Percentiles rank a stretch among this genome's conserved stretches.
Conservation (phyloP, 2,888 invertebrate species). For the Latrodectus hesperus region DNA sequence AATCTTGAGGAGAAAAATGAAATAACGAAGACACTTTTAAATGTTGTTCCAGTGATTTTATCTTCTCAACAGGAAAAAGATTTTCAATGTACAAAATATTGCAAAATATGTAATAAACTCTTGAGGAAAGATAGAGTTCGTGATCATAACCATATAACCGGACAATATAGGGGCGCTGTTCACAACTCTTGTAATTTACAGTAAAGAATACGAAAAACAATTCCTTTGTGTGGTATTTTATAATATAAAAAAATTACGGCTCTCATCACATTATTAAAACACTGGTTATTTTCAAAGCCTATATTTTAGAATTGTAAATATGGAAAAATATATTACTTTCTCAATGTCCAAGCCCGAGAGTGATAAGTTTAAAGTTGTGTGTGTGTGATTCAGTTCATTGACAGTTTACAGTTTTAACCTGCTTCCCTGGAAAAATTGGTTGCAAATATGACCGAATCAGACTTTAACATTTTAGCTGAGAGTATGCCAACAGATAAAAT, state of each 20-base stretch:
- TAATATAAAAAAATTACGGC: background rate
- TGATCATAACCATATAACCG: conserved; percentile 14
- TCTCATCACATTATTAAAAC: background rate
- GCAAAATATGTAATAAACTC: background rate
- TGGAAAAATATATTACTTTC: background rate
- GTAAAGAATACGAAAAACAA: background rate
- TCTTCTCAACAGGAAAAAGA: background rate
- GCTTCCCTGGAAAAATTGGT: background rate
- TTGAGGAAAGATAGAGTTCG: background rate
- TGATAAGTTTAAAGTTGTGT: background rate
- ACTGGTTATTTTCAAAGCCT: background rate
- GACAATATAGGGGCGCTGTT: conserved; percentile 5
- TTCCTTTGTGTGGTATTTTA: background rate
- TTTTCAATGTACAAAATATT: background rate
- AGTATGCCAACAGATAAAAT: no score
- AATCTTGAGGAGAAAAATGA: background rate
- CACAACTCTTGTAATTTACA: conserved; percentile 15
- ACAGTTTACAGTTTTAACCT: background rate
- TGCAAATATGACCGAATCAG: background rate
- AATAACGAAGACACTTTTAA: background rate
- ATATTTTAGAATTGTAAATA: background rate
- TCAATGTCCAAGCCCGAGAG: background rate
- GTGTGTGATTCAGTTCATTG: background rate
- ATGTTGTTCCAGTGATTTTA: background rate
- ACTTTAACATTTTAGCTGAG: background rate